phyloP scores from a whole-genome alignment of 2,113 vertebrate species.

The Callipepla californica region DNA sequence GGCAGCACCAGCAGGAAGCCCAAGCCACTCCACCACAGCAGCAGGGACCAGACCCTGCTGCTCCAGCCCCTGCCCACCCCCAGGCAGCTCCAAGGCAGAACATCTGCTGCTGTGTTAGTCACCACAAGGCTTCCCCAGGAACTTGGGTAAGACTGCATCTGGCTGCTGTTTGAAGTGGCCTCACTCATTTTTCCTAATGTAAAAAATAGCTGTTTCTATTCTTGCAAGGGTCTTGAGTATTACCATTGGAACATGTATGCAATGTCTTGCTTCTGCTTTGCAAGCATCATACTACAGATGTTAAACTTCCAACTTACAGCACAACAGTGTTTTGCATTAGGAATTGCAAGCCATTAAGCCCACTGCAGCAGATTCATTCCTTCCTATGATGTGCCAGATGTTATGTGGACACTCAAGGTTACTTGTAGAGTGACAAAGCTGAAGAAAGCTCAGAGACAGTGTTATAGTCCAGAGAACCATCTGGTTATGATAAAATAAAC shows the following conservation, averaged over 20 bases:
- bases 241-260: background rate
- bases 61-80: background rate
- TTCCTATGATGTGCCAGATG: background rate
- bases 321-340: background rate
- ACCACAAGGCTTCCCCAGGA: background rate
- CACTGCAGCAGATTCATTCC: background rate
- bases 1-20: background rate
- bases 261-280: background rate
- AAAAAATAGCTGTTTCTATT: background rate
- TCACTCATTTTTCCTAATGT: background rate
- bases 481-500: background rate
- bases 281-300: background rate
- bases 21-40: background rate
- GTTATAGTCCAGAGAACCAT: background rate
- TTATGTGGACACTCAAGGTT: background rate
- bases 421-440: background rate
- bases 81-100: background rate
- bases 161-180: slow-evolving; percentile 6
- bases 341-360: background rate
- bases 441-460: background rate
- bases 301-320: background rate
- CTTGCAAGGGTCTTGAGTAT: background rate
- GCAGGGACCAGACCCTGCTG: background rate
- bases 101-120: background rate
- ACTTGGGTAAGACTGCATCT: background rate